phyloP scores from a whole-genome alignment of 2,888 invertebrate species.

The Gnatocerus cornutus region DNA sequence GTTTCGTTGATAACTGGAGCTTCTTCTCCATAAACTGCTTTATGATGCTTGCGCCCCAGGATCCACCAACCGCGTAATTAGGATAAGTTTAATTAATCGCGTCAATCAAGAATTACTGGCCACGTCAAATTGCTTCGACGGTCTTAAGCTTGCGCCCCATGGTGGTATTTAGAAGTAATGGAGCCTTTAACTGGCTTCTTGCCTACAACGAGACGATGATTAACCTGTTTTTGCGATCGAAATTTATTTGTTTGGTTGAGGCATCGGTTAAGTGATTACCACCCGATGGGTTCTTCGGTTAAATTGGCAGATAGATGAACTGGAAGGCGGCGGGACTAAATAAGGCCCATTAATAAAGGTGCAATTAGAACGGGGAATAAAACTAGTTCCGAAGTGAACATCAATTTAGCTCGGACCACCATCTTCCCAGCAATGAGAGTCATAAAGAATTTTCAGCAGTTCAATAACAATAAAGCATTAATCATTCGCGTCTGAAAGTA shows the following conservation, averaged over 20 bases:
- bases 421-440: background rate
- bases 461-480: too few relatives aligned
- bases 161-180: constrained; percentile 42
- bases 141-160: constrained; percentile 25
- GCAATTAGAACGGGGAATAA: background rate
- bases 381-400: background rate
- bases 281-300: constrained; percentile 2
- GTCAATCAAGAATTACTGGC: constrained; percentile 54
- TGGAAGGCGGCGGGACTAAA: background rate
- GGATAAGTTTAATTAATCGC: constrained; percentile 56
- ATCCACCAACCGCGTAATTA: constrained; percentile 54
- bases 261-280: constrained; percentile 16
- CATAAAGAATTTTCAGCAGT: too few relatives aligned
- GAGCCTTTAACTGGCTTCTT: constrained; percentile 40
- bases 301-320: constrained; percentile 10
- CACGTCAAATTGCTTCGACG: constrained; percentile 47
- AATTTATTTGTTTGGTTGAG: constrained; percentile 32
- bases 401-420: background rate
- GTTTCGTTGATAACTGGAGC: constrained; percentile 38
- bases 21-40: constrained; percentile 51
- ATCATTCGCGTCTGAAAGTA: too few relatives aligned
- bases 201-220: constrained; percentile 40
- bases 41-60: constrained; percentile 48
- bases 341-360: background rate
- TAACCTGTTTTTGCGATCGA: constrained; percentile 44